A percentile compares a stretch with the other conserved stretches of the same genome.
These are phyloP conservation scores for Gonatopus flavifemur DNA, from an alignment of 1,140 invertebrate species.

Conservation along the genomic window DNA sequence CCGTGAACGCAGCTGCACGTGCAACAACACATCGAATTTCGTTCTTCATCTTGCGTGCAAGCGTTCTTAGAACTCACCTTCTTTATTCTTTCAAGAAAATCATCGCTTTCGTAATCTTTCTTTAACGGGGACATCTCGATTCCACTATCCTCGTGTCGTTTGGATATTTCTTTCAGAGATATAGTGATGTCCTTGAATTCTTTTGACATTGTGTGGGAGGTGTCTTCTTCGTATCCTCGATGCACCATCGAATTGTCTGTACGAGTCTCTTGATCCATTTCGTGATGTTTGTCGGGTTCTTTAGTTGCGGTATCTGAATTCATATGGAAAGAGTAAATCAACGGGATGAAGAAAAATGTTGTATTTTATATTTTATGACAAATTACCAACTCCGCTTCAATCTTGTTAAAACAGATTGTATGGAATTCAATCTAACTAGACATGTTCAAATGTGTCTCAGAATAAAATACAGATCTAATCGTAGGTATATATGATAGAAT, in stretches of 20 bases:
- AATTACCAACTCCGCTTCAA: no score
- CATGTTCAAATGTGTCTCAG: no score
- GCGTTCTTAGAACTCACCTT: conserved; percentile 47
- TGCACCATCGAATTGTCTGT: conserved; percentile 10
- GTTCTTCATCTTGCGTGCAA: conserved; percentile 5
- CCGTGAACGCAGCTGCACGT: conserved; percentile 12
- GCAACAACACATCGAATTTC: conserved; percentile 5
- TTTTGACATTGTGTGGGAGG: not conserved
- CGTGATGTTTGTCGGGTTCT: no score
- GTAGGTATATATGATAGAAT: no score
- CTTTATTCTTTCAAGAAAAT: conserved; percentile 44
- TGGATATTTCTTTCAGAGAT: conserved; percentile 15
- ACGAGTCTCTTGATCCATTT: conserved; percentile 9
- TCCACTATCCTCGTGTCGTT: conserved; percentile 29
- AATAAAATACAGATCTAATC: no score
- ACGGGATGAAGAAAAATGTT: no score
- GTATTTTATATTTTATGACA: no score
- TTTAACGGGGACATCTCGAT: conserved; percentile 34
- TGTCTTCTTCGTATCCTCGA: conserved; percentile 10
- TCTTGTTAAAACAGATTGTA: no score
- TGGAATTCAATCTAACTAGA: no score
- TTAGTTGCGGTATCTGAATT: no score
- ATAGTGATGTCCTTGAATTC: conserved; percentile 13
- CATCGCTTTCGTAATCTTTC: conserved; percentile 33
- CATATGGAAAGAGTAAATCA: no score